These are phyloP conservation scores for Pangasius djambal DNA, from an alignment of 2,797 vertebrate species.

Conservation along the genomic window DNA sequence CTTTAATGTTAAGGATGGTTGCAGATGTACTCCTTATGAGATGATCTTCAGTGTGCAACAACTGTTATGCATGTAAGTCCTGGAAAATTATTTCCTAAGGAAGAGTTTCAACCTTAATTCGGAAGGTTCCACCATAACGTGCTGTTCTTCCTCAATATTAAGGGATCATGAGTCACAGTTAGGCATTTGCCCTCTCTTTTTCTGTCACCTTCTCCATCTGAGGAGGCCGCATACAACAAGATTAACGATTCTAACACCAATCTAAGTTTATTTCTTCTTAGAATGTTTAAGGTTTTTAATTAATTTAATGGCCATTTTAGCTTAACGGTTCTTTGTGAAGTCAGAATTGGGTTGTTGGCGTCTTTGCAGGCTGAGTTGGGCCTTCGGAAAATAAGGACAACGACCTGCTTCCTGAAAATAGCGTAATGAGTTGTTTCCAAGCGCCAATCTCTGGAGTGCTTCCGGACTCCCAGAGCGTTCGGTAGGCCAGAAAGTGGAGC, in stretches of 20 bases:
- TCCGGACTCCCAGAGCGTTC: slow-evolving; percentile 56
- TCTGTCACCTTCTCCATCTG: neutral
- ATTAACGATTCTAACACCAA: no score
- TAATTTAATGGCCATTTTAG: neutral
- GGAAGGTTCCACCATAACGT: no score
- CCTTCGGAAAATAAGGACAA: slow-evolving; percentile 76
- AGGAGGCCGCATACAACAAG: no score
- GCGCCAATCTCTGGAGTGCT: slow-evolving; percentile 59
- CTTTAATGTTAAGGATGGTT: neutral
- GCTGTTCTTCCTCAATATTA: neutral
- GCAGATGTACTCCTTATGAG: neutral
- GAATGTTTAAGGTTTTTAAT: neutral
- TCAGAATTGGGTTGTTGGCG: slow-evolving; percentile 75
- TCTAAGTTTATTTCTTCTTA: neutral
- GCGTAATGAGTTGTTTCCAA: slow-evolving; percentile 75
- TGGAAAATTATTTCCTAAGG: no score
- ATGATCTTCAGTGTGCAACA: neutral
- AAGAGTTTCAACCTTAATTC: neutral
- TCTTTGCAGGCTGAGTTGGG: slow-evolving; percentile 69
- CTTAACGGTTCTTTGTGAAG: slow-evolving; percentile 35
- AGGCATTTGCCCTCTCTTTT: neutral
- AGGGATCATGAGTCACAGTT: neutral
- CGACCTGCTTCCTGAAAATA: slow-evolving; percentile 84
- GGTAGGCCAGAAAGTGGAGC: slow-evolving; percentile 55
- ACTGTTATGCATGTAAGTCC: neutral